A percentile compares a stretch with the other conserved stretches of the same genome.
Conservation (phyloP, 2,888 invertebrate genomes). For the Sarcophaga rosellei region DNA sequence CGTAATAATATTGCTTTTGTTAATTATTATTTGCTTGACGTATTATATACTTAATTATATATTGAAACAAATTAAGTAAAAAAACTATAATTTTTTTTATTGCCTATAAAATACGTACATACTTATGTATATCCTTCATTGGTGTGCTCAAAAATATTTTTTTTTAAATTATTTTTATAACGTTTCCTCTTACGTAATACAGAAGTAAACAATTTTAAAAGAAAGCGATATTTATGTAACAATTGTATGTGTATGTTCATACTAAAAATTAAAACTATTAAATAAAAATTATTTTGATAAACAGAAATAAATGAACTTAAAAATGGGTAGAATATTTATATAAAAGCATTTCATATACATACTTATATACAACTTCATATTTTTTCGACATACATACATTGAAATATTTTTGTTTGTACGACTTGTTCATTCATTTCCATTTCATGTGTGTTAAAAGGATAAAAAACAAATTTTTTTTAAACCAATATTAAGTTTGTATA, state of each 20-base stretch:
- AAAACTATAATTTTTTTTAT: background rate
- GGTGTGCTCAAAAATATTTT: slow-evolving; percentile 38
- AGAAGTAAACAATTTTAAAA: background rate
- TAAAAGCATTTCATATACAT: background rate
- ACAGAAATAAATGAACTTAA: slow-evolving; percentile 44
- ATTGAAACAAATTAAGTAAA: too few species aligned
- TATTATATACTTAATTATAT: too few species aligned
- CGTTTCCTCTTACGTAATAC: slow-evolving; percentile 9
- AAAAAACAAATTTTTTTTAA: too few species aligned
- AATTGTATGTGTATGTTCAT: slow-evolving; percentile 1
- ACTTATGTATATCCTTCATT: background rate
- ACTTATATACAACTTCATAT: too few species aligned
- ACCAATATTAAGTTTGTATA: too few species aligned
- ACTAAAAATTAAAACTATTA: background rate
- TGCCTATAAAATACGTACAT: background rate
- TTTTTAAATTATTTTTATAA: background rate
- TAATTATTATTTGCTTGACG: too few species aligned
- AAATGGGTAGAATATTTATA: slow-evolving; percentile 10
- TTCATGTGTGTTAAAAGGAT: background rate
- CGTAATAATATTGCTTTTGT: too few species aligned
- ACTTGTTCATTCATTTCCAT: background rate
- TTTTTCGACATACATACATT: too few species aligned
- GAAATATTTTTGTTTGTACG: background rate
- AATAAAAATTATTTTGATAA: slow-evolving; percentile 16
- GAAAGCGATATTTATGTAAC: background rate